These are phyloP conservation scores for Taxidea taxus DNA, from an alignment of 2,113 vertebrate genomes.

Conservation along the genomic window DNA sequence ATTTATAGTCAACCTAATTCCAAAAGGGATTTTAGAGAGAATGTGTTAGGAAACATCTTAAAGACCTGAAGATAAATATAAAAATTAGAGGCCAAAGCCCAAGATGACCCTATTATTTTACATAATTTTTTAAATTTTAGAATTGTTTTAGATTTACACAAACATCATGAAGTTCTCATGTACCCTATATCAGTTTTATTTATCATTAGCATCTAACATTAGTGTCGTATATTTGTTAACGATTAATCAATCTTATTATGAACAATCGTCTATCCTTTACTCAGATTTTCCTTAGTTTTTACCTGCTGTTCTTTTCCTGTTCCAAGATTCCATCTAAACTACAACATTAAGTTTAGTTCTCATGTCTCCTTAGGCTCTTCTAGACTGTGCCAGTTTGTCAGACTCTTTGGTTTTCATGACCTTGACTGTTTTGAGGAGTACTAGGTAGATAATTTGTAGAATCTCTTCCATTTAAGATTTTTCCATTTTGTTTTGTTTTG, in stretches of 20 bases:
- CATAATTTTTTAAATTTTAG: neutral
- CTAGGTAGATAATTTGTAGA: neutral
- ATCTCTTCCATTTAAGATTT: neutral
- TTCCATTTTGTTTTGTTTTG: neutral
- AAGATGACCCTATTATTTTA: neutral
- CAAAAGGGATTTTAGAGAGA: neutral
- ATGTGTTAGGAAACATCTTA: neutral
- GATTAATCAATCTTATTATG: neutral
- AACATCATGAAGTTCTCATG: neutral
- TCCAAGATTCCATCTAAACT: neutral
- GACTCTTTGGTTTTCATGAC: neutral
- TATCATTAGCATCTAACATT: neutral
- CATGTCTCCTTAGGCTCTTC: neutral
- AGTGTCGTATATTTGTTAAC: neutral
- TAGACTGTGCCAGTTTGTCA: neutral
- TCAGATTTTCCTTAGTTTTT: neutral
- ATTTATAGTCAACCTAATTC: neutral
- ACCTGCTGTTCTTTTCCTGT: neutral
- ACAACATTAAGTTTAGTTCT: neutral
- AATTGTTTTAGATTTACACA: slow-evolving; percentile 20
- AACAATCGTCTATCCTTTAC: neutral
- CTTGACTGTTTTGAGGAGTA: neutral
- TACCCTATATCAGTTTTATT: neutral
- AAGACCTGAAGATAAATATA: neutral
- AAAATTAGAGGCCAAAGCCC: neutral